Conservation (phyloP, 2,797 vertebrate genomes). For the Schizopygopsis pylzovi region DNA sequence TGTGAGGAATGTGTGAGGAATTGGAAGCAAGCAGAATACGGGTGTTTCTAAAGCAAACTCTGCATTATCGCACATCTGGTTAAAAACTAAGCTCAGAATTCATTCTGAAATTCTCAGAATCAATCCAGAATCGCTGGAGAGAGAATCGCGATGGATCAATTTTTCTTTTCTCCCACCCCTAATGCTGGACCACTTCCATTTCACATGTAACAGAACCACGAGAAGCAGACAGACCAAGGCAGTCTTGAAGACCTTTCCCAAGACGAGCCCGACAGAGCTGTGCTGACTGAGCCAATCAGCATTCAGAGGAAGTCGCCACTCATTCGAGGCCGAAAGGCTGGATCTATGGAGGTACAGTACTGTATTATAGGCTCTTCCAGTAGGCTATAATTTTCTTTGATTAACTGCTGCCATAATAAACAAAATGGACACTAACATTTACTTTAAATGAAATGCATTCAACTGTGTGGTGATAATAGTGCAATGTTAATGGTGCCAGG, state of each 20-base stretch:
- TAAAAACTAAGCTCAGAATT: no score
- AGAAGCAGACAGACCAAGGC: slow-evolving; percentile 89
- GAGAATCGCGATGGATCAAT: no score
- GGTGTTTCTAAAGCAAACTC: no score
- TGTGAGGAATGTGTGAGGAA: no score
- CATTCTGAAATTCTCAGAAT: no score
- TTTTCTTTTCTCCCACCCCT: no score
- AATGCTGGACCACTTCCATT: background rate
- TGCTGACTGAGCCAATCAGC: slow-evolving; percentile 78
- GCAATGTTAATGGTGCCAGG: no score
- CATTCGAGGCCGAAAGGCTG: slow-evolving; percentile 87
- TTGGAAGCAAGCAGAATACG: no score
- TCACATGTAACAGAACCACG: slow-evolving; percentile 80
- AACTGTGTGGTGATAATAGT: background rate
- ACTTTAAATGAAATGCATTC: background rate
- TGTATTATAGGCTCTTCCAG: background rate
- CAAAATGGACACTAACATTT: background rate
- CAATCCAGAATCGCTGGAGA: no score
- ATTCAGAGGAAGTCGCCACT: slow-evolving; percentile 86
- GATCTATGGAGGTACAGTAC: slow-evolving; percentile 93
- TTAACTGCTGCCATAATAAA: background rate
- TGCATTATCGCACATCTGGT: no score
- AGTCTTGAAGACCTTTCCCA: slow-evolving; percentile 89
- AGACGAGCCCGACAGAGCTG: slow-evolving; percentile 81
- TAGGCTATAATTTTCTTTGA: background rate